Conservation (phyloP, 2,888 invertebrate species). For the Plebejus melissa region DNA sequence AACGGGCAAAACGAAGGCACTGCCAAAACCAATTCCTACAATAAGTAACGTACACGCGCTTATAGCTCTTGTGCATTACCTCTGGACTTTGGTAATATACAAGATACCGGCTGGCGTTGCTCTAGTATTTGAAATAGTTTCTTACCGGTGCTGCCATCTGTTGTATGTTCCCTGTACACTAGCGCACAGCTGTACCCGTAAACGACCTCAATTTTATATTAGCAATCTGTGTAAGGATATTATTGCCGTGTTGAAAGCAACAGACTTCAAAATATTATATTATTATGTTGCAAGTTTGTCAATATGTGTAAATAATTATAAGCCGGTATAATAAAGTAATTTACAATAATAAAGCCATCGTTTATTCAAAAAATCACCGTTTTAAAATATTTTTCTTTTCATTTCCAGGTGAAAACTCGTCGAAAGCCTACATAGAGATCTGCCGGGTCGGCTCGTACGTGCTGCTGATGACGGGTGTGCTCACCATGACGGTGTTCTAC, state of each 20-base stretch:
- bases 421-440: slow-evolving; percentile 43
- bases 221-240: no score
- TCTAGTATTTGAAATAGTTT: neutral
- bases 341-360: neutral
- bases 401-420: slow-evolving; percentile 57
- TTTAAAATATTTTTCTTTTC: neutral
- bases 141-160: neutral
- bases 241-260: neutral
- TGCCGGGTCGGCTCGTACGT: slow-evolving; percentile 49
- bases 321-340: no score
- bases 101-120: no score
- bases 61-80: no score
- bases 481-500: slow-evolving; percentile 45
- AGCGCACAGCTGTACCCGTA: no score
- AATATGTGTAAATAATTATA: neutral
- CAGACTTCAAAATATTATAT: neutral
- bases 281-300: neutral
- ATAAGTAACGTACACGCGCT: no score
- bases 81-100: no score
- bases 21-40: no score
- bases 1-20: no score
- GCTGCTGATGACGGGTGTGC: slow-evolving; percentile 44
- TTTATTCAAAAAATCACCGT: neutral
- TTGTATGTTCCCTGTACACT: neutral
- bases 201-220: no score